These are phyloP conservation scores for Lepus americanus DNA, from an alignment of 2,113 vertebrate genomes.

Conservation along the genomic window DNA sequence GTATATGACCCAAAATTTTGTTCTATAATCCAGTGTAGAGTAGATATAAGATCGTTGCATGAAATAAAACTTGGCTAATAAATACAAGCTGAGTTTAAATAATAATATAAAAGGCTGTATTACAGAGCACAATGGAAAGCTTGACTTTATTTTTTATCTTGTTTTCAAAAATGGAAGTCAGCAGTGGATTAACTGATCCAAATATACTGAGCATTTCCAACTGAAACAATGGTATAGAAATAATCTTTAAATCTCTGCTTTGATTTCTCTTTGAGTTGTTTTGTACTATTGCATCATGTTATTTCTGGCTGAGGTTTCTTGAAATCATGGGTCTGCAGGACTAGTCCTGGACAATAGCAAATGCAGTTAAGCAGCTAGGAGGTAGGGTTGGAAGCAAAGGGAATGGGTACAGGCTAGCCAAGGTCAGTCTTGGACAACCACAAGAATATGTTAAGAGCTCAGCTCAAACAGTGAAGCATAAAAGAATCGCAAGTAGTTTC, in stretches of 20 bases:
- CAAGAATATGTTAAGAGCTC: background rate
- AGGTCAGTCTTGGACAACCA: background rate
- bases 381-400: background rate
- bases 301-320: slow-evolving; percentile 56
- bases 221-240: slow-evolving; percentile 15
- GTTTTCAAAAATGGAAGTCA: slow-evolving; percentile 27
- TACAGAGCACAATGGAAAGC: background rate
- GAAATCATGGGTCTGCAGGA: background rate
- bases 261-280: slow-evolving; percentile 36
- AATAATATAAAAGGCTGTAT: background rate
- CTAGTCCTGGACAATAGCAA: slow-evolving; percentile 39
- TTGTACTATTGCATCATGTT: slow-evolving; percentile 3
- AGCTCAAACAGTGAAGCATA: background rate
- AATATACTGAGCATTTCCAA: background rate
- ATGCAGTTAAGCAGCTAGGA: background rate
- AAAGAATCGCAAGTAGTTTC: background rate
- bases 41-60: background rate
- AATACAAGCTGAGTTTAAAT: background rate
- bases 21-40: background rate
- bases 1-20: background rate
- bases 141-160: slow-evolving; percentile 30
- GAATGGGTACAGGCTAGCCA: background rate
- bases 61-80: slow-evolving; percentile 13
- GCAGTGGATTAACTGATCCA: background rate
- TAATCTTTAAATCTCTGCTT: slow-evolving; percentile 45